A percentile compares a stretch with the other conserved stretches of the same genome.
phyloP scores from a whole-genome alignment of 2,888 invertebrate genomes.

The Heteropelma amictum region DNA sequence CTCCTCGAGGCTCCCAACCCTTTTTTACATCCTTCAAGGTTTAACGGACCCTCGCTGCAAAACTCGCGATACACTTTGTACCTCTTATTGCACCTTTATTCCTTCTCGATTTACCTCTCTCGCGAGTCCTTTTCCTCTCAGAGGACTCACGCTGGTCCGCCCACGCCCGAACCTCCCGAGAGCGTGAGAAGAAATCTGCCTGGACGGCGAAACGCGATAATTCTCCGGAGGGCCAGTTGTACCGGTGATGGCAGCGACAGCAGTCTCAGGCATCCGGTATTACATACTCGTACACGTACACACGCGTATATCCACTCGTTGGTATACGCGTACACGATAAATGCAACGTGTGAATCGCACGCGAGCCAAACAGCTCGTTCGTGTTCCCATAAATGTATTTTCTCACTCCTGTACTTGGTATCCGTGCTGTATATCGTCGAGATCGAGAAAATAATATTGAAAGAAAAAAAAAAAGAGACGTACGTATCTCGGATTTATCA shows the following conservation, averaged over 20 bases:
- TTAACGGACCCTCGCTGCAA: no score
- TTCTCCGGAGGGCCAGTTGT: slow-evolving; percentile 34
- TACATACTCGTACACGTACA: not conserved
- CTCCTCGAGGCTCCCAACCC: no score
- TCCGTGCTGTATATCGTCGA: no score
- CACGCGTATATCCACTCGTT: not conserved
- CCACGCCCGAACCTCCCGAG: slow-evolving; percentile 45
- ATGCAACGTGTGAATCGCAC: slow-evolving; percentile 34
- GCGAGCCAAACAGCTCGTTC: slow-evolving; percentile 20
- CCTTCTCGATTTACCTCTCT: not conserved
- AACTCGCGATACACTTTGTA: no score
- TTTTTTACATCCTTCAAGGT: no score
- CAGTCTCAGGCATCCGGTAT: slow-evolving; percentile 32
- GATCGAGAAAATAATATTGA: no score
- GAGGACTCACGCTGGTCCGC: slow-evolving; percentile 52
- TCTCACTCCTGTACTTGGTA: not conserved
- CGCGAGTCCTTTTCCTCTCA: not conserved
- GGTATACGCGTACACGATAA: slow-evolving; percentile 39
- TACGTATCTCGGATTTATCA: no score
- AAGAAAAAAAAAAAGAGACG: no score
- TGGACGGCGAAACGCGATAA: slow-evolving; percentile 36
- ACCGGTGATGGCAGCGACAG: slow-evolving; percentile 13
- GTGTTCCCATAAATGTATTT: slow-evolving; percentile 24
- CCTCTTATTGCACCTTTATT: no score
- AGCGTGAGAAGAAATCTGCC: slow-evolving; percentile 47